Evolutionary conservation across 2,888 invertebrate species (phyloP).

Genomic region (Catocala fraxini): DNA sequence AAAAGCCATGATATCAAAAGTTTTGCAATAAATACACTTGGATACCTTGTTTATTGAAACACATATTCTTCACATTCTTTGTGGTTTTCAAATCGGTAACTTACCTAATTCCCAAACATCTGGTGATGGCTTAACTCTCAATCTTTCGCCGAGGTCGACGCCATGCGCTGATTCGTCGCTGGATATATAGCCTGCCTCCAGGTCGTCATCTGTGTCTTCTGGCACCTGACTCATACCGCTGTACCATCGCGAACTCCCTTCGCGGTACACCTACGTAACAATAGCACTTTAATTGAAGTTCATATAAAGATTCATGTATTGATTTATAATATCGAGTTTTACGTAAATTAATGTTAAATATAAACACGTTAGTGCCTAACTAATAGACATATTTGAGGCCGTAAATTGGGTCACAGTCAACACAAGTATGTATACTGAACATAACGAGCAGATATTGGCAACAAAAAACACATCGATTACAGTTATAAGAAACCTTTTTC

Average conservation of each 20-base stretch:
- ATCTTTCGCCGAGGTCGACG: constrained; percentile 78
- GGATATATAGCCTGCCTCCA: constrained; percentile 82
- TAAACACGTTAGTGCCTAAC: too few relatives aligned
- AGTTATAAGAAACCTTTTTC: constrained; percentile 53
- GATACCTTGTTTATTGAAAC: background rate
- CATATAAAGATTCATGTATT: too few relatives aligned
- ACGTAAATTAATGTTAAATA: too few relatives aligned
- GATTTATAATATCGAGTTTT: too few relatives aligned
- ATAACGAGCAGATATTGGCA: background rate
- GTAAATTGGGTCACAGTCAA: background rate
- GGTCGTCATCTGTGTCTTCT: constrained; percentile 79
- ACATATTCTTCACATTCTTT: background rate
- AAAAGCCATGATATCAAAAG: background rate
- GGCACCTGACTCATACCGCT: constrained; percentile 74
- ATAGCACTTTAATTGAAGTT: too few relatives aligned
- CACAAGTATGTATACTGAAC: background rate
- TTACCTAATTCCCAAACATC: constrained; percentile 84
- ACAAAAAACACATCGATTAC: constrained; percentile 6
- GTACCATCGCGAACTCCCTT: constrained; percentile 77
- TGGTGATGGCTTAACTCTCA: constrained; percentile 78
- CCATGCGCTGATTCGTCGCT: constrained; percentile 86
- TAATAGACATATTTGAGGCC: too few relatives aligned
- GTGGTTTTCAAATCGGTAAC: background rate
- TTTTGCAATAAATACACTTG: too few relatives aligned
- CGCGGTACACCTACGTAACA: constrained; percentile 65